Percentiles rank a stretch among this genome's conserved stretches.
Conservation (phyloP, 2,888 invertebrate species). For the Papilio demoleus region DNA sequence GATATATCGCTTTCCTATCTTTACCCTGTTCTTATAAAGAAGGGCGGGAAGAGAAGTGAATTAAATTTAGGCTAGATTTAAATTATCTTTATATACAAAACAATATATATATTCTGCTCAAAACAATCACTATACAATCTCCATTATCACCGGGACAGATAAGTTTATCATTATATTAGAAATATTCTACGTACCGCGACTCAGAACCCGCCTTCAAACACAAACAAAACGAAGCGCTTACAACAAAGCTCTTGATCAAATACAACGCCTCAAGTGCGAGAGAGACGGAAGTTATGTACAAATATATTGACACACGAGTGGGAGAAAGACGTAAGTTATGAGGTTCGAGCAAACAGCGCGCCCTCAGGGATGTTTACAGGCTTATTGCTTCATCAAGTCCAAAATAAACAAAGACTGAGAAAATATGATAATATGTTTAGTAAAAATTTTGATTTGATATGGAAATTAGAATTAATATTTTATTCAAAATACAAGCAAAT, state of each 20-base stretch:
- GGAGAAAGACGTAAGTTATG: conserved; percentile 5
- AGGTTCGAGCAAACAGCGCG: conserved; percentile 6
- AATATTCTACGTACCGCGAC: conserved; percentile 2
- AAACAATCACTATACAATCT: background rate
- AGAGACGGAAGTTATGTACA: conserved; percentile 1
- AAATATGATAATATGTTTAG: background rate
- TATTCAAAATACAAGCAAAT: background rate
- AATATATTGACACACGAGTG: conserved; percentile 16
- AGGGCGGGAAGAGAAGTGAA: too few relatives aligned
- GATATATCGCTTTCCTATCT: too few relatives aligned
- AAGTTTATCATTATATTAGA: background rate
- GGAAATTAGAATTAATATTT: background rate
- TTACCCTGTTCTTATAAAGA: too few relatives aligned
- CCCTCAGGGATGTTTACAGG: conserved; percentile 13
- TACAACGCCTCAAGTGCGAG: conserved; percentile 5
- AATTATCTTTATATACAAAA: too few relatives aligned
- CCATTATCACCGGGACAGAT: background rate
- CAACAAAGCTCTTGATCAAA: conserved; percentile 19
- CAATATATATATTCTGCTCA: background rate
- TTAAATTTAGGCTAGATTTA: too few relatives aligned
- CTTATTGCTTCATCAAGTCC: conserved; percentile 10
- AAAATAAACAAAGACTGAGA: conserved; percentile 14
- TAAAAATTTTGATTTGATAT: too few relatives aligned
- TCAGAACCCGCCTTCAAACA: background rate
- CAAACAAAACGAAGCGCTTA: conserved; percentile 18